Conservation (phyloP, 1,140 invertebrate species). For the Battus philenor region DNA sequence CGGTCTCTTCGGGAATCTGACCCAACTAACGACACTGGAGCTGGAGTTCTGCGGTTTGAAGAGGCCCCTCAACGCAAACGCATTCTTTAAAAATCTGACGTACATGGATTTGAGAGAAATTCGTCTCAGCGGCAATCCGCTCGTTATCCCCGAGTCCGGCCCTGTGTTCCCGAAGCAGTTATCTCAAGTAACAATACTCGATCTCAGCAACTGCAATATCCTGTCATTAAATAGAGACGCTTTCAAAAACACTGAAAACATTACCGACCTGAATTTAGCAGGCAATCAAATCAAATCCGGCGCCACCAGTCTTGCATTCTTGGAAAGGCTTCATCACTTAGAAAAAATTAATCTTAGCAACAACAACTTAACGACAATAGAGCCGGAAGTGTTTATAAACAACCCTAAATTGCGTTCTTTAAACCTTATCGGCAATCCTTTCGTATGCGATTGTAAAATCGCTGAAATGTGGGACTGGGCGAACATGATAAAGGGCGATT, state of each 20-base stretch:
- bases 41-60: conserved; percentile 82
- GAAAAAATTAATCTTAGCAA: conserved; percentile 80
- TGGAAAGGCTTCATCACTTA: conserved; percentile 77
- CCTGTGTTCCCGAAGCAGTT: conserved; percentile 80
- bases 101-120: conserved; percentile 82
- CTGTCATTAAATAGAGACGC: conserved; percentile 78
- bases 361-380: conserved; percentile 79
- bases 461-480: conserved; percentile 86
- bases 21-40: conserved; percentile 80
- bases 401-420: conserved; percentile 78
- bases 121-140: conserved; percentile 82
- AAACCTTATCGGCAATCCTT: conserved; percentile 82
- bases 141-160: conserved; percentile 76
- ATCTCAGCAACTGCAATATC: conserved; percentile 82
- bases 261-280: conserved; percentile 80
- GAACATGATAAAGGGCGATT: conserved; percentile 78
- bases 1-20: conserved; percentile 82
- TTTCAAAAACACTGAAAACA: conserved; percentile 78
- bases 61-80: conserved; percentile 78
- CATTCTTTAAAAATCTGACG: conserved; percentile 81
- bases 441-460: conserved; percentile 82
- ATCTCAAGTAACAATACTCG: conserved; percentile 79
- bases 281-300: conserved; percentile 77
- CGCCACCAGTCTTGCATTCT: conserved; percentile 74
- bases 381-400: conserved; percentile 75